A percentile compares a stretch with the other conserved stretches of the same genome.
phyloP scores from a whole-genome alignment of 2,797 vertebrate species.

The Okamejei kenojei region DNA sequence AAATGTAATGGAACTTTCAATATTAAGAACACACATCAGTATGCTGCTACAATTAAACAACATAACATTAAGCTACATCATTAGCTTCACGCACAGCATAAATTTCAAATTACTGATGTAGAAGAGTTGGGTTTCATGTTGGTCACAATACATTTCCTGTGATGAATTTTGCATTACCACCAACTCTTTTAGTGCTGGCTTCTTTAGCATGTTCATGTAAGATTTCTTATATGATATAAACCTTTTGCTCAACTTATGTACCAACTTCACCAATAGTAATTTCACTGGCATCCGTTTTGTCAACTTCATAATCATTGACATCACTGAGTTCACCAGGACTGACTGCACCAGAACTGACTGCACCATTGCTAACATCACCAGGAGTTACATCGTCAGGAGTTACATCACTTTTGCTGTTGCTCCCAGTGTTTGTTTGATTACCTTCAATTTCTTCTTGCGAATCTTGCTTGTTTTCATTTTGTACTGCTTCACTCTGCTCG shows the following conservation, averaged over 20 bases:
- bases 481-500: neutral
- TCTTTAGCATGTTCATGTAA: neutral
- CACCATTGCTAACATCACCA: neutral
- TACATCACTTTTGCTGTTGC: neutral
- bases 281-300: neutral
- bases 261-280: neutral
- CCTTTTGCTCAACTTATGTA: neutral
- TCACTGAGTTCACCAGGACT: neutral
- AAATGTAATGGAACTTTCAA: conserved; percentile 42
- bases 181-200: neutral
- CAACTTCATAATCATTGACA: neutral
- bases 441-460: conserved; percentile 43
- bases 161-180: neutral
- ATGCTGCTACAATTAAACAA: conserved; percentile 47
- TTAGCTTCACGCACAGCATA: conserved; percentile 49
- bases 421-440: neutral
- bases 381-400: conserved; percentile 44
- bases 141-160: neutral
- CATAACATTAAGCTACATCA: conserved; percentile 52
- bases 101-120: conserved; percentile 52
- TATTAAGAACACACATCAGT: conserved; percentile 53
- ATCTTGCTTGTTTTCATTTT: conserved; percentile 42
- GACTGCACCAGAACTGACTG: neutral
- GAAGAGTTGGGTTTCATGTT: conserved; percentile 40
- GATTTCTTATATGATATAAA: neutral